Evolutionary conservation across 1,140 invertebrate genomes (phyloP).

Genomic region (Drosophila mojavensis): DNA sequence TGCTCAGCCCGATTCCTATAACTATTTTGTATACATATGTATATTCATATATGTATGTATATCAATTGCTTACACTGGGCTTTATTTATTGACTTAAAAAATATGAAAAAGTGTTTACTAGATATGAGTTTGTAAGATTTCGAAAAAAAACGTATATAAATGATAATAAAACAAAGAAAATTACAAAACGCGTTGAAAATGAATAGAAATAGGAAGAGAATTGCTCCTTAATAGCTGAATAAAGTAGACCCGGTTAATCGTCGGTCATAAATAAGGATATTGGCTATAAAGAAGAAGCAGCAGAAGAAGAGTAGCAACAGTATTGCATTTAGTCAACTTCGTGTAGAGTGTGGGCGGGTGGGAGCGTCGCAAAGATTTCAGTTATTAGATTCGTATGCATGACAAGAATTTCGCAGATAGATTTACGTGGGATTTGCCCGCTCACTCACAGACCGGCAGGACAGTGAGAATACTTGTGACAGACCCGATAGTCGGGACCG

Average conservation of each 20-base stretch:
- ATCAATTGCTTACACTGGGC: neutral
- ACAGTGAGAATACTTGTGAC: too few relatives aligned
- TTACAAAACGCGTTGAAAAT: too few relatives aligned
- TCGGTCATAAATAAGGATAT: conserved; percentile 1
- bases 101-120: conserved; percentile 1
- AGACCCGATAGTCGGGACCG: neutral
- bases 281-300: neutral
- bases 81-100: neutral
- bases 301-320: neutral
- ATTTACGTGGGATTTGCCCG: conserved; percentile 36
- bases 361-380: conserved; percentile 1
- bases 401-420: conserved; percentile 39
- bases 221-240: too few relatives aligned
- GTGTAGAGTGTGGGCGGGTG: neutral
- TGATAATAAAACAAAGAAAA: too few relatives aligned
- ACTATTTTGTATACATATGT: conserved; percentile 3
- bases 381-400: conserved; percentile 36
- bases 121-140: neutral
- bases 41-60: neutral
- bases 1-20: conserved; percentile 33
- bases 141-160: too few relatives aligned
- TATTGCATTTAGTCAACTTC: neutral
- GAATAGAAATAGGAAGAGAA: too few relatives aligned
- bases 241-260: neutral
- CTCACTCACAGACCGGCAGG: too few relatives aligned